These are phyloP conservation scores for Clunio marinus DNA, from an alignment of 2,888 invertebrate genomes.

Conservation along the genomic window DNA sequence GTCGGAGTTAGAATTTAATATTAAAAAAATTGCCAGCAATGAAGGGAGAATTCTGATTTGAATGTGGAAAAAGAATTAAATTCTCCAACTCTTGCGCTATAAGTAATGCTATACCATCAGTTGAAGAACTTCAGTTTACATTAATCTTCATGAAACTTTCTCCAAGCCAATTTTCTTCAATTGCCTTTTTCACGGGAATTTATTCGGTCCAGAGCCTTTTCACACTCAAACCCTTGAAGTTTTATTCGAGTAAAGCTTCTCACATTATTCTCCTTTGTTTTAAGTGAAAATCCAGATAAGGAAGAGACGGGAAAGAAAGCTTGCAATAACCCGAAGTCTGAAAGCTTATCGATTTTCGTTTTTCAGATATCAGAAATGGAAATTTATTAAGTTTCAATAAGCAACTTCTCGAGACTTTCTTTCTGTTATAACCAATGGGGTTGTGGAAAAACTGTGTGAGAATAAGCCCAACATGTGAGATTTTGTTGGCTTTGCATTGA, in stretches of 20 bases:
- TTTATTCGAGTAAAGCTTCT: no score
- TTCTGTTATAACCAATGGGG: background rate
- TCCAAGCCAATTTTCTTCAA: background rate
- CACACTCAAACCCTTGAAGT: no score
- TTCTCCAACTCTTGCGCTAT: no score
- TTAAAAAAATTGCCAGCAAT: no score
- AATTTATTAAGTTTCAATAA: conserved; percentile 22
- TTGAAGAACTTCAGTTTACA: background rate
- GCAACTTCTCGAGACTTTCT: background rate
- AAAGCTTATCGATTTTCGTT: background rate
- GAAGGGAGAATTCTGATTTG: no score
- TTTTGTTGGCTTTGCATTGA: no score
- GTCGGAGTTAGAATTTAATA: no score
- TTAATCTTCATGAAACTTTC: conserved; percentile 15
- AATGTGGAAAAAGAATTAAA: no score
- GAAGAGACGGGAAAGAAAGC: background rate
- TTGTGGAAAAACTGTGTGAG: background rate
- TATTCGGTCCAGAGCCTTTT: background rate
- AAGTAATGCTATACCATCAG: no score
- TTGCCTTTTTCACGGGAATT: background rate
- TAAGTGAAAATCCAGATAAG: background rate
- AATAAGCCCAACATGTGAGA: background rate
- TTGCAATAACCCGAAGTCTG: conserved; percentile 9
- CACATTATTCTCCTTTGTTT: no score
- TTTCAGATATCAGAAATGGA: conserved; percentile 7